phyloP scores from a whole-genome alignment of 2,888 invertebrate genomes.

The Tethea ocularis region DNA sequence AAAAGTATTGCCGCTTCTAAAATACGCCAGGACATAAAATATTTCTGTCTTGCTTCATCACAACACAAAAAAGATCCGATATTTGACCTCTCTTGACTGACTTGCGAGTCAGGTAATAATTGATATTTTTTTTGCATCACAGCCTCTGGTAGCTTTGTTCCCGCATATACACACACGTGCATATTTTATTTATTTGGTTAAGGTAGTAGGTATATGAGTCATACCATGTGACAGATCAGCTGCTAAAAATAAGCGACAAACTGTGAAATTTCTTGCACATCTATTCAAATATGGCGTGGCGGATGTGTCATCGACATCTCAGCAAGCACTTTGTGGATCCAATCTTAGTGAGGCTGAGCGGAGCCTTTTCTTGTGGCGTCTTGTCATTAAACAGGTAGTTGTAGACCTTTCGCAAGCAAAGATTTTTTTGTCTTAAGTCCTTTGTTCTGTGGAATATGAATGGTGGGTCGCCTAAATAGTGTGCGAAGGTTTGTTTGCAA shows the following conservation, averaged over 20 bases:
- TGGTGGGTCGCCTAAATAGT: slow-evolving; percentile 38
- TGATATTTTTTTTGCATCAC: slow-evolving; percentile 15
- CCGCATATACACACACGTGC: slow-evolving; percentile 16
- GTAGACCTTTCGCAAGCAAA: slow-evolving; percentile 59
- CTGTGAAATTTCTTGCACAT: slow-evolving; percentile 33
- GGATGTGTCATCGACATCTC: slow-evolving; percentile 66
- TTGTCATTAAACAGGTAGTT: slow-evolving; percentile 59
- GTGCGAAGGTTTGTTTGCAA: slow-evolving; percentile 47
- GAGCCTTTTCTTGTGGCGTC: slow-evolving; percentile 43
- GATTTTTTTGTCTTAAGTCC: slow-evolving; percentile 60
- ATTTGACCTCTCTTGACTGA: slow-evolving; percentile 3
- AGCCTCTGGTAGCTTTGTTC: slow-evolving; percentile 18
- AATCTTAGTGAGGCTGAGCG: slow-evolving; percentile 36
- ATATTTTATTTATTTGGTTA: slow-evolving; percentile 31
- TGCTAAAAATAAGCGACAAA: slow-evolving; percentile 48
- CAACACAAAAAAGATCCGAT: not conserved
- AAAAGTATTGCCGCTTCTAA: not conserved
- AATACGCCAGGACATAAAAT: not conserved
- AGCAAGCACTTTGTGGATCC: not conserved
- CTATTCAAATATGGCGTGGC: slow-evolving; percentile 42
- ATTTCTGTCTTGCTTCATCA: slow-evolving; percentile 4
- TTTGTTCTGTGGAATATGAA: slow-evolving; percentile 56
- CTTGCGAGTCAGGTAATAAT: slow-evolving; percentile 4
- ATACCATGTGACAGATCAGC: slow-evolving; percentile 48
- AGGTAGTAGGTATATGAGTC: slow-evolving; percentile 41